Percentiles rank a stretch among this genome's conserved stretches.
Conservation (phyloP, 2,113 vertebrate genomes). For the Sinosuthora webbiana region DNA sequence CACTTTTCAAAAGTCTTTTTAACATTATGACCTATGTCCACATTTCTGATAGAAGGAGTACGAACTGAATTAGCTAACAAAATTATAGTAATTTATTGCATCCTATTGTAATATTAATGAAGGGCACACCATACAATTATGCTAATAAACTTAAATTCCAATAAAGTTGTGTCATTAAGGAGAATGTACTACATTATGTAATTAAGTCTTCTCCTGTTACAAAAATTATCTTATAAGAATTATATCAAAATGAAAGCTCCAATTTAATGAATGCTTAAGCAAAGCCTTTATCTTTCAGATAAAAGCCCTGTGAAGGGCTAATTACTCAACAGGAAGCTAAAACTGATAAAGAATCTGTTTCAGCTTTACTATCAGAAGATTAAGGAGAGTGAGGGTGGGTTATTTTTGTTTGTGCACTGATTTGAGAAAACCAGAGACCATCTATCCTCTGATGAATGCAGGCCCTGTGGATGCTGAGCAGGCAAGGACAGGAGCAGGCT, state of each 20-base stretch:
- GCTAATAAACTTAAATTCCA: constrained; percentile 37
- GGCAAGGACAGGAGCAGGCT: not conserved
- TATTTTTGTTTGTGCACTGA: not conserved
- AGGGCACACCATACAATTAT: not conserved
- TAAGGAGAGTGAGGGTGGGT: not conserved
- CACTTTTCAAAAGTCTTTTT: not conserved
- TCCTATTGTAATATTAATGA: constrained; percentile 3
- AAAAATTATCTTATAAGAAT: constrained; percentile 31
- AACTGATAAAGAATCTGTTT: not conserved
- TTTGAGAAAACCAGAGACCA: not conserved
- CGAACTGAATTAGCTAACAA: constrained; percentile 15
- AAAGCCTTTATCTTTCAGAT: not conserved
- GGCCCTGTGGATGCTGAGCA: too few relatives aligned
- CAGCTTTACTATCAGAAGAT: not conserved
- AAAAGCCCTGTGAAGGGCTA: not conserved
- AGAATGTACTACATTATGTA: not conserved
- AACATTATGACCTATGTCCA: not conserved
- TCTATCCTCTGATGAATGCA: not conserved
- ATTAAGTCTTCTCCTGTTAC: not conserved
- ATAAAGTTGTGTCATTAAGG: constrained; percentile 6
- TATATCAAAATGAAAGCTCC: not conserved
- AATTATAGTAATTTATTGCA: constrained; percentile 24
- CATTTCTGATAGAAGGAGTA: not conserved
- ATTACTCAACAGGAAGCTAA: not conserved
- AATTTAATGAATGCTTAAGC: not conserved